Evolutionary conservation across 2,888 invertebrate genomes (phyloP).

Genomic region (Calliopum simillimum): DNA sequence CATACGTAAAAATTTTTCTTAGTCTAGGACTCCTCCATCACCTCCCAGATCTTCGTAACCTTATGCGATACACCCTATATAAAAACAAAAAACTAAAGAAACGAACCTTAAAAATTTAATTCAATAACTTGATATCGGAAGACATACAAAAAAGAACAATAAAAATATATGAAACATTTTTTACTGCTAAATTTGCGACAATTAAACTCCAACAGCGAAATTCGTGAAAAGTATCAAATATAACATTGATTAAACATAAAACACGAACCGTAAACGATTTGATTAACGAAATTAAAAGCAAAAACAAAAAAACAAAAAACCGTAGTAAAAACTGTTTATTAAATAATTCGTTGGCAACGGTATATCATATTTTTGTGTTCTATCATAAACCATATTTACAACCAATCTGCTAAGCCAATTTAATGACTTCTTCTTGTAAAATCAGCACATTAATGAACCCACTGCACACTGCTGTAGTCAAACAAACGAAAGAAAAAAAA

Average conservation of each 20-base stretch:
- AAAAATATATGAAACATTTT: background rate
- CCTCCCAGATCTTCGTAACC: too few relatives aligned
- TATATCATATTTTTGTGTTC: background rate
- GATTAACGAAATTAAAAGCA: background rate
- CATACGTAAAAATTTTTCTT: too few relatives aligned
- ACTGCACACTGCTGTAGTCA: background rate
- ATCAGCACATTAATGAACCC: too few relatives aligned
- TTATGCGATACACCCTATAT: too few relatives aligned
- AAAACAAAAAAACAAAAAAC: too few relatives aligned
- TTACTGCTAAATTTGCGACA: background rate
- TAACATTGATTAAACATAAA: background rate
- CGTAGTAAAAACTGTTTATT: background rate
- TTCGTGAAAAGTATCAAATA: background rate
- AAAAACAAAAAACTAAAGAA: too few relatives aligned
- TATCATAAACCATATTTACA: too few relatives aligned
- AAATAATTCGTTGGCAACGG: background rate
- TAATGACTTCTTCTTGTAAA: background rate
- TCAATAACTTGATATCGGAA: too few relatives aligned
- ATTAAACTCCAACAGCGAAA: background rate
- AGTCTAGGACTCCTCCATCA: too few relatives aligned
- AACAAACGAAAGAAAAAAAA: background rate
- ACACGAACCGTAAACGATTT: background rate
- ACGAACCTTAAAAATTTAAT: too few relatives aligned
- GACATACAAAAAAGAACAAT: background rate
- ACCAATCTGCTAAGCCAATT: too few relatives aligned